phyloP scores from a whole-genome alignment of 1,140 invertebrate genomes.

The Tigriopus japonicus region DNA sequence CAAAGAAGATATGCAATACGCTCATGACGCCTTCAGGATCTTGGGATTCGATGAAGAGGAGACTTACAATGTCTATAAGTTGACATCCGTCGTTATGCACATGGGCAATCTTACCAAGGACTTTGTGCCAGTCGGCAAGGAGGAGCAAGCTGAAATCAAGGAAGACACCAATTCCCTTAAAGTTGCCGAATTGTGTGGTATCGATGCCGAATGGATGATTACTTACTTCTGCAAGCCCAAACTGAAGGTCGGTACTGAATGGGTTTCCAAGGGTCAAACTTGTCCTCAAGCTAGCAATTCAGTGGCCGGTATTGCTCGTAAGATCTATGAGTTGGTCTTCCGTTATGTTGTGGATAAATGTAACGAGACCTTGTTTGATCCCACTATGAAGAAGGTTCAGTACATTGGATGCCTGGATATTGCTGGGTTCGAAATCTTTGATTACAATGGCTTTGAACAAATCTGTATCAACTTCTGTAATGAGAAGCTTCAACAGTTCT shows the following conservation, averaged over 20 bases:
- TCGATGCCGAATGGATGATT: conserved; percentile 36
- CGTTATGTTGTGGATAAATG: conserved; percentile 42
- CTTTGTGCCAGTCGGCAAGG: conserved; percentile 16
- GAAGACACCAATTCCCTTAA: conserved; percentile 40
- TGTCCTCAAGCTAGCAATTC: conserved; percentile 28
- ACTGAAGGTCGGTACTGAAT: conserved; percentile 98
- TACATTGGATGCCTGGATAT: conserved; percentile 12
- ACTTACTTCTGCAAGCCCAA: conserved; percentile 52
- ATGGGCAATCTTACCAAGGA: conserved; percentile 27
- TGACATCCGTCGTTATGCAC: conserved; percentile 76
- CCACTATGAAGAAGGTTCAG: conserved; percentile 45
- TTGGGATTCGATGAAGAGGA: conserved; percentile 90
- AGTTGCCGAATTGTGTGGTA: conserved; percentile 34
- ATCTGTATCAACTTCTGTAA: conserved; percentile 97
- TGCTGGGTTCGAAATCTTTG: conserved; percentile 84
- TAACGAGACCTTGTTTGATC: conserved; percentile 35
- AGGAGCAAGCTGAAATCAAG: conserved; percentile 19
- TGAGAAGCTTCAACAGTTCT: conserved; percentile 92
- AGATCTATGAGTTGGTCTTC: conserved; percentile 37
- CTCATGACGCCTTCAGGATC: conserved; percentile 33
- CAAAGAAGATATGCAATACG: conserved; percentile 70
- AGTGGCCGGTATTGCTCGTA: conserved; percentile 37
- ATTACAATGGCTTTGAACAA: conserved; percentile 76
- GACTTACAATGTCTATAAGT: conserved; percentile 85
- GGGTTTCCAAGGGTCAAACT: conserved; percentile 74